Evolutionary conservation across 2,797 vertebrate genomes (phyloP).

Genomic region (Okamejei kenojei): DNA sequence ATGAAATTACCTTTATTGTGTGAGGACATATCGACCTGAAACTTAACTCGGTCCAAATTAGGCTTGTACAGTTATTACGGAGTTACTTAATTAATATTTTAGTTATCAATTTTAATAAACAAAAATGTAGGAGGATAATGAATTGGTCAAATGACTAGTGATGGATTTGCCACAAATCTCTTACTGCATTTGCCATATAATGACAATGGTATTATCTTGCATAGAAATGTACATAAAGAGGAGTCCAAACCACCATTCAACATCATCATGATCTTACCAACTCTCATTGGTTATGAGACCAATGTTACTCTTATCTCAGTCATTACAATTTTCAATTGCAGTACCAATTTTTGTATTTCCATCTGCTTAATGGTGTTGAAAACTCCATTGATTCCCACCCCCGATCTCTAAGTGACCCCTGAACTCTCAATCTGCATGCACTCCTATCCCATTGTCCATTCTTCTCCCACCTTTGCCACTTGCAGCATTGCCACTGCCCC

Average conservation of each 20-base stretch:
- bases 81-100: neutral
- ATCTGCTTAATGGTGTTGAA: no score
- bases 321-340: neutral
- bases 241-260: neutral
- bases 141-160: neutral
- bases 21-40: neutral
- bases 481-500: no score
- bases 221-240: neutral
- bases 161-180: neutral
- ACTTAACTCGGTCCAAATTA: neutral
- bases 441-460: no score
- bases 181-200: neutral
- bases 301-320: neutral
- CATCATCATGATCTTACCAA: no score
- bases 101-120: neutral
- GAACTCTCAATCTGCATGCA: no score
- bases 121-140: neutral
- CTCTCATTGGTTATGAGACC: neutral
- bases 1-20: neutral
- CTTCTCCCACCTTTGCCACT: no score
- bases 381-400: no score
- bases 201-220: neutral
- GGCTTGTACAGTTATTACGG: neutral
- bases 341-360: neutral
- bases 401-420: no score